Percentiles rank a stretch among this genome's conserved stretches.
Evolutionary conservation across 1,140 invertebrate genomes (phyloP).

Genomic region (Scylla paramamosain): DNA sequence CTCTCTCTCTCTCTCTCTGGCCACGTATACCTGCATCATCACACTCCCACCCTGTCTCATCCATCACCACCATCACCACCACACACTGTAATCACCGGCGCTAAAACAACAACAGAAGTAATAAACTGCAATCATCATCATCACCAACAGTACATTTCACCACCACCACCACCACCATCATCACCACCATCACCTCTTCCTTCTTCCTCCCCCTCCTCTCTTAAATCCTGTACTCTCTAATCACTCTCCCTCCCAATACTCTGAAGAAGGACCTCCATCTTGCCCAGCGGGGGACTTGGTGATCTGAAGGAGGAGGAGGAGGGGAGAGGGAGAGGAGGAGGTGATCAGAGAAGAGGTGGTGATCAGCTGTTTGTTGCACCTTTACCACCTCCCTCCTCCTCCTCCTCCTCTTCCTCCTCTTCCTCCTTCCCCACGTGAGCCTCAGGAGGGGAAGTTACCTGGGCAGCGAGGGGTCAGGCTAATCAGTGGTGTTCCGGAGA

Average conservation of each 20-base stretch:
- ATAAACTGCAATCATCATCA: no score
- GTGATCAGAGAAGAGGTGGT: background rate
- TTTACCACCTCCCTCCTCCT: background rate
- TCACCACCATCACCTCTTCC: no score
- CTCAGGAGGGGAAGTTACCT: background rate
- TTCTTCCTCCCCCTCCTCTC: no score
- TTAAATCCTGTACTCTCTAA: no score
- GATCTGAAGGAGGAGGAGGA: no score
- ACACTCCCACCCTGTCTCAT: background rate
- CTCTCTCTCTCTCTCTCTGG: no score
- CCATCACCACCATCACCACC: slow-evolving; percentile 21
- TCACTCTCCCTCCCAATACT: no score
- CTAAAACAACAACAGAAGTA: no score
- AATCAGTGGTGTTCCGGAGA: background rate
- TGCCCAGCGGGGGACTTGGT: no score
- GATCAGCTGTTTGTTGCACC: background rate
- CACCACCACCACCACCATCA: no score
- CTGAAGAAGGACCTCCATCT: no score
- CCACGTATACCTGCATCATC: background rate
- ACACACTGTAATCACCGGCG: background rate
- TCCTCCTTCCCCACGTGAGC: background rate
- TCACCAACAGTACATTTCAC: no score
- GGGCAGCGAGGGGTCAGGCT: background rate
- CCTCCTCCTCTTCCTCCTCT: background rate
- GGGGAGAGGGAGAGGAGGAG: background rate